Conservation (phyloP, 2,888 invertebrate species). For the Epistrophe grossulariae region DNA sequence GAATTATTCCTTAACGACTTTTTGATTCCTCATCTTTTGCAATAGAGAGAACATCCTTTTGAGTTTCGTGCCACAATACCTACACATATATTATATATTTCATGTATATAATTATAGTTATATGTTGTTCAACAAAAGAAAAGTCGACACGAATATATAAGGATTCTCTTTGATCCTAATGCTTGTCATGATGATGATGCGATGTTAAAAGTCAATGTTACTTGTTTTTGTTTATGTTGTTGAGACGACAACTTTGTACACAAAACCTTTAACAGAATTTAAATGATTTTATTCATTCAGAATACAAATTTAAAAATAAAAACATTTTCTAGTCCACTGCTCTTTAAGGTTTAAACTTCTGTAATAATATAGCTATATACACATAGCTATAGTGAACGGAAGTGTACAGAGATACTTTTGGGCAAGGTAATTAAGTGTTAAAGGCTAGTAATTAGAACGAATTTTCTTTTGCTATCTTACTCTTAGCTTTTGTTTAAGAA, state of each 20-base stretch:
- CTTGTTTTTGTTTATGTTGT: conserved; percentile 1
- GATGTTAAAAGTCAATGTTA: not conserved
- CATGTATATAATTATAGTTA: not conserved
- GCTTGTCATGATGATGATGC: not conserved
- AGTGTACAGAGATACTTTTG: not conserved
- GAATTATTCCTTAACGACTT: conserved; percentile 21
- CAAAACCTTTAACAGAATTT: not conserved
- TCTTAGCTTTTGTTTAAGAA: not conserved
- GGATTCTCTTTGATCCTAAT: conserved; percentile 23
- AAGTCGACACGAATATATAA: not conserved
- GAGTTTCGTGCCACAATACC: not conserved
- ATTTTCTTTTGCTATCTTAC: not conserved
- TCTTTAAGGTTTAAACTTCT: not conserved
- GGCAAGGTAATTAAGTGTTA: not conserved
- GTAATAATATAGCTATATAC: not conserved
- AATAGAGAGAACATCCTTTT: conserved; percentile 7
- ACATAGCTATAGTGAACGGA: not conserved
- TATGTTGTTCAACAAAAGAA: not conserved
- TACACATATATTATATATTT: not conserved
- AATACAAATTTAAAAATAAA: not conserved
- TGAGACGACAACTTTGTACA: not conserved
- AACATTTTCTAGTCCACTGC: not conserved
- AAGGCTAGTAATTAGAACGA: not conserved
- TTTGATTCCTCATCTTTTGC: conserved; percentile 14
- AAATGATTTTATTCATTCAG: not conserved